Evolutionary conservation across 2,797 vertebrate genomes (phyloP).

Genomic region (Hylomyscus alleni): DNA sequence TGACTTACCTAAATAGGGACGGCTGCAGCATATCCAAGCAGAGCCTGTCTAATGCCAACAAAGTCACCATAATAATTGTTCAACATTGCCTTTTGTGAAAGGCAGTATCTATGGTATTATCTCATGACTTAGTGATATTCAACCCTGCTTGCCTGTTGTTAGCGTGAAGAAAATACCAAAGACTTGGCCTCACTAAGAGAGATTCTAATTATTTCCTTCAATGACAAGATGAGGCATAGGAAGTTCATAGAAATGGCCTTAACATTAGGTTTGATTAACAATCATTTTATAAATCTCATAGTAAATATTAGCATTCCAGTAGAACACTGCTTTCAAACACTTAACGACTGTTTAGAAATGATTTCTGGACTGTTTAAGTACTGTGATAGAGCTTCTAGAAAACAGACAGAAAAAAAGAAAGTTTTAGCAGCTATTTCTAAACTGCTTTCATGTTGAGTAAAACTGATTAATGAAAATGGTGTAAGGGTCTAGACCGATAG

Average conservation of each 20-base stretch:
- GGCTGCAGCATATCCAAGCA: not conserved
- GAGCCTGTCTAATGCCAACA: not conserved
- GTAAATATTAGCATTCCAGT: not conserved
- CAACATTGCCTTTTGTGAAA: not conserved
- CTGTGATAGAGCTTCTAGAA: not conserved
- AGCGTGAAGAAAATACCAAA: not conserved
- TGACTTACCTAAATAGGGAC: not conserved
- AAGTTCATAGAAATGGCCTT: not conserved
- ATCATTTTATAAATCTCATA: not conserved
- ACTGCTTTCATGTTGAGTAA: not conserved
- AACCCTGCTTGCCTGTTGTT: fast-evolving
- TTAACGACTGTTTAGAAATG: not conserved
- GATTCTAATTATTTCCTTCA: not conserved
- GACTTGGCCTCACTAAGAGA: not conserved
- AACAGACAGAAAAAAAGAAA: not conserved
- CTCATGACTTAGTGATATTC: not conserved
- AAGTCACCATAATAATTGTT: not conserved
- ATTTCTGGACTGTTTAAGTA: not conserved
- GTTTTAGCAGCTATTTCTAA: not conserved
- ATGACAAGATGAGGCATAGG: not conserved
- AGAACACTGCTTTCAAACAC: not conserved
- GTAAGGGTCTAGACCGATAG: not conserved
- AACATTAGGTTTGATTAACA: not conserved
- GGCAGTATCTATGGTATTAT: fast-evolving
- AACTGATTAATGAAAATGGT: not conserved